Percentiles rank a stretch among this genome's conserved stretches.
phyloP scores from a whole-genome alignment of 1,140 invertebrate genomes.

The Drosophila hydei region DNA sequence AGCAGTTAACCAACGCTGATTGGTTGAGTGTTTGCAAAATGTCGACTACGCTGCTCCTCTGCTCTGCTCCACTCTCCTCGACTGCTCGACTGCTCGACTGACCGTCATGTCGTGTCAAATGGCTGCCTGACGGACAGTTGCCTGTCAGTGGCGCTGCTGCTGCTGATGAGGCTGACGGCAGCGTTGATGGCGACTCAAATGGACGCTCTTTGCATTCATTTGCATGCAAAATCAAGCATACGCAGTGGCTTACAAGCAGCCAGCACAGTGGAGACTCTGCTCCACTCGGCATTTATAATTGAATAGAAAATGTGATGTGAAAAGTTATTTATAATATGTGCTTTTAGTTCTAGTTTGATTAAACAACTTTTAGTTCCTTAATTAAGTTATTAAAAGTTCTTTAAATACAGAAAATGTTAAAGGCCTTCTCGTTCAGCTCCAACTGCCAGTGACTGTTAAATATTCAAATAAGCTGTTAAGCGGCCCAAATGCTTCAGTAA shows the following conservation, averaged over 20 bases:
- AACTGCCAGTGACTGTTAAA: background rate
- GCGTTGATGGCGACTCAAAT: constrained; percentile 68
- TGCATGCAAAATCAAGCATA: constrained; percentile 72
- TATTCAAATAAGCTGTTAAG: background rate
- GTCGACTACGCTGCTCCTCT: constrained; percentile 38
- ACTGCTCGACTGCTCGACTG: background rate
- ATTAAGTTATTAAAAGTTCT: background rate
- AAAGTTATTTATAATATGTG: background rate
- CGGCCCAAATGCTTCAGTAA: background rate
- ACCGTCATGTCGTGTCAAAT: constrained; percentile 7
- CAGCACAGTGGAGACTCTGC: constrained; percentile 44
- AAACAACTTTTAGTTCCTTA: constrained; percentile 1
- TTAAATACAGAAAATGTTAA: background rate
- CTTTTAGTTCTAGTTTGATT: too few species aligned
- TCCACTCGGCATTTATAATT: background rate
- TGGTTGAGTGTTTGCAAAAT: constrained; percentile 77
- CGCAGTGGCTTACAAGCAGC: constrained; percentile 18
- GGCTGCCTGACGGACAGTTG: constrained; percentile 36
- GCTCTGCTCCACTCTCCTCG: background rate
- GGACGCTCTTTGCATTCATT: constrained; percentile 78
- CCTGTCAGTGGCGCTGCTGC: constrained; percentile 42
- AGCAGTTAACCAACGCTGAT: constrained; percentile 80
- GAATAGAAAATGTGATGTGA: constrained; percentile 5
- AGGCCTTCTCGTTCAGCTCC: background rate
- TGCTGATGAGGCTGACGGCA: constrained; percentile 57